These are phyloP conservation scores for Anoncus sp. DNA, from an alignment of 2,888 invertebrate species.

Conservation along the genomic window DNA sequence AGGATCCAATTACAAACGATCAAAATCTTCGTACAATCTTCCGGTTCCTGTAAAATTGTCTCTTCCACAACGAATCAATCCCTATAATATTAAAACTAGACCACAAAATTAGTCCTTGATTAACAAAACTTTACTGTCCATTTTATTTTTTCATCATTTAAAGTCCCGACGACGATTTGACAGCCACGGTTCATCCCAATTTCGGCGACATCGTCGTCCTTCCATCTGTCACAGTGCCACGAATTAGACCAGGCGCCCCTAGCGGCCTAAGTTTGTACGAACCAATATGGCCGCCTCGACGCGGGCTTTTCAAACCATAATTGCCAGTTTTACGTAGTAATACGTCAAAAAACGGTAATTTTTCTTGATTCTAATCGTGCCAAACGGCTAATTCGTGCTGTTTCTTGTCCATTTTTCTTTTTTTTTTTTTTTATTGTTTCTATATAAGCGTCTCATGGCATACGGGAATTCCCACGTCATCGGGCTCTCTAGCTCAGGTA, in stretches of 20 bases:
- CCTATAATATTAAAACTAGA: background rate
- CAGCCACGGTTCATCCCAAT: slow-evolving; percentile 44
- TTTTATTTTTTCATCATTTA: background rate
- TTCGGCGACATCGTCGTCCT: slow-evolving; percentile 27
- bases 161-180: slow-evolving; percentile 46
- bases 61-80: background rate
- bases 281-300: slow-evolving; percentile 4
- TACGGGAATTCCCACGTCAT: slow-evolving; percentile 55
- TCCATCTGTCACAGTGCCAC: background rate
- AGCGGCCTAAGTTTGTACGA: slow-evolving; percentile 22
- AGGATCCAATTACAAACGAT: too few species aligned
- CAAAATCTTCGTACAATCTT: background rate
- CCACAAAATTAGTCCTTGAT: background rate
- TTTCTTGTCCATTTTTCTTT: background rate
- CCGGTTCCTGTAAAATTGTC: background rate
- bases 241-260: slow-evolving; percentile 2
- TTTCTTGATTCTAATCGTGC: too few species aligned
- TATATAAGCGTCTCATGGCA: slow-evolving; percentile 57
- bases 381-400: slow-evolving; percentile 6
- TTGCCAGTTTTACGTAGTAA: background rate
- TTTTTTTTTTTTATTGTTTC: background rate
- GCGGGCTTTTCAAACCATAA: background rate
- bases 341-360: background rate
- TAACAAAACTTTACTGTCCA: background rate
- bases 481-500: slow-evolving; percentile 74